These are phyloP conservation scores for Aleadryas rufinucha DNA, from an alignment of 2,113 vertebrate species.

Conservation along the genomic window DNA sequence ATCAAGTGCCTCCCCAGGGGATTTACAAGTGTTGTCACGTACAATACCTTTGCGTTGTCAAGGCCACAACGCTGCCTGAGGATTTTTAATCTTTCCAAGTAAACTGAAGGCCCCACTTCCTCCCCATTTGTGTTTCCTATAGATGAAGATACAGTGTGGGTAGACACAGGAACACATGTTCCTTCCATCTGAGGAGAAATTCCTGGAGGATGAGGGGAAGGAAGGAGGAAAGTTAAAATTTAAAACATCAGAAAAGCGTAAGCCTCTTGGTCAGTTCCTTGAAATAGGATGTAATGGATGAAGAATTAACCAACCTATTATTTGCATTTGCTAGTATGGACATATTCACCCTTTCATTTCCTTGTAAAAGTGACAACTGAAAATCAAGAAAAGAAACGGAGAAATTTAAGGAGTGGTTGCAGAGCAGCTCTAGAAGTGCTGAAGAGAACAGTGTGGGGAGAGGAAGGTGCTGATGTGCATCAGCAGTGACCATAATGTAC, in stretches of 20 bases:
- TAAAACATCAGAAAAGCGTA: background rate
- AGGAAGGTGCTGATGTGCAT: background rate
- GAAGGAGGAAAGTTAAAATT: background rate
- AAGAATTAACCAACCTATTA: background rate
- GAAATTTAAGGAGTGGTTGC: background rate
- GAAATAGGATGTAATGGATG: background rate
- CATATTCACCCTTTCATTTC: background rate
- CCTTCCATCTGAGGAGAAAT: slow-evolving; percentile 85
- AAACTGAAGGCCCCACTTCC: slow-evolving; percentile 91
- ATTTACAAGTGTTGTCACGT: background rate
- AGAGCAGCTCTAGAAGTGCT: background rate
- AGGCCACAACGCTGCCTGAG: slow-evolving; percentile 93
- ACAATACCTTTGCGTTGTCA: slow-evolving; percentile 88
- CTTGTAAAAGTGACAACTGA: background rate
- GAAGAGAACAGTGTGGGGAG: fast-evolving
- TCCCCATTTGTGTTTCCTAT: slow-evolving; percentile 85
- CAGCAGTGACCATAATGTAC: background rate
- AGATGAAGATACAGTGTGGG: slow-evolving; percentile 72
- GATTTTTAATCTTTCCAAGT: slow-evolving; percentile 95
- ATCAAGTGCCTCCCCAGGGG: background rate
- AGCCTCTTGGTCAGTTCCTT: background rate
- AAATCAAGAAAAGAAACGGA: background rate
- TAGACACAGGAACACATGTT: slow-evolving; percentile 66
- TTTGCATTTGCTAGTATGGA: background rate
- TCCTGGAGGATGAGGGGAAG: slow-evolving; percentile 70